phyloP scores from a whole-genome alignment of 1,140 invertebrate species.

The Cheumatopsyche charites region DNA sequence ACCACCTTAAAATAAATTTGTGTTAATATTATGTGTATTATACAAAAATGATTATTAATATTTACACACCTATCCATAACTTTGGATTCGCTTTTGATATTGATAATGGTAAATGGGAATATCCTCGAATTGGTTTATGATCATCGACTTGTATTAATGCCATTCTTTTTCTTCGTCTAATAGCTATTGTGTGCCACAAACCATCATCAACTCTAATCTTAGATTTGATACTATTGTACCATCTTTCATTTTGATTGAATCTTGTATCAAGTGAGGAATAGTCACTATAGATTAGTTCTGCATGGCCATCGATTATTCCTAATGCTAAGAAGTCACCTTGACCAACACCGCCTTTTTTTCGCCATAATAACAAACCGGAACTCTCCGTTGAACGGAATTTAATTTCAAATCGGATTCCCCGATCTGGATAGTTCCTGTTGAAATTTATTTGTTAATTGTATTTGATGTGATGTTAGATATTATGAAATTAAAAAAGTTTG shows the following conservation, averaged over 20 bases:
- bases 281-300: conserved; percentile 60
- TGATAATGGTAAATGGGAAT: conserved; percentile 68
- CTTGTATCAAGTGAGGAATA: conserved; percentile 56
- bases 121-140: conserved; percentile 65
- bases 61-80: conserved; percentile 73
- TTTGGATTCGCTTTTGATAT: conserved; percentile 76
- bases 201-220: conserved; percentile 70
- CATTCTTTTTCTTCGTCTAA: conserved; percentile 70
- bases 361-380: conserved; percentile 73
- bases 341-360: conserved; percentile 59
- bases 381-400: conserved; percentile 70
- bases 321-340: conserved; percentile 60
- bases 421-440: conserved; percentile 67
- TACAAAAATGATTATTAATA: no score
- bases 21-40: no score
- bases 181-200: conserved; percentile 73
- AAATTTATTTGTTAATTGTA: conserved; percentile 34
- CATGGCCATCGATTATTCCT: conserved; percentile 56
- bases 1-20: conserved; percentile 51
- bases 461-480: not conserved
- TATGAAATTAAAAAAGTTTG: conserved; percentile 10
- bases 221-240: conserved; percentile 62
- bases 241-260: conserved; percentile 54
- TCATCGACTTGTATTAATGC: conserved; percentile 74
- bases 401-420: conserved; percentile 74